Evolutionary conservation across 2,797 vertebrate species (phyloP).

Genomic region (Alauda arvensis): DNA sequence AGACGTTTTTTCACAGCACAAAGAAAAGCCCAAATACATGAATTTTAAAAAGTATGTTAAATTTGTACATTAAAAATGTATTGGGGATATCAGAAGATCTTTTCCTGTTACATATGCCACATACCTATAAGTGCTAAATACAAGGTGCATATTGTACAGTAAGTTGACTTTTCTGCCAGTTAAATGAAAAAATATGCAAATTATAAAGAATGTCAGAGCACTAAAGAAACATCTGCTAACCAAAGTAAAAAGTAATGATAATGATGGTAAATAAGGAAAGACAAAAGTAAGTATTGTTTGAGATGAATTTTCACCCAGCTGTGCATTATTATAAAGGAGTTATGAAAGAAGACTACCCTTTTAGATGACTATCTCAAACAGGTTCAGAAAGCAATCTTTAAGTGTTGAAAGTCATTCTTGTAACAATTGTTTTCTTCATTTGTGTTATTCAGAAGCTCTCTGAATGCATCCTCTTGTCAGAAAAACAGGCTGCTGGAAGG

Average conservation of each 20-base stretch:
- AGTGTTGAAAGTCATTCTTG: background rate
- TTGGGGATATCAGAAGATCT: background rate
- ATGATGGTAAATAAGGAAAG: constrained; percentile 65
- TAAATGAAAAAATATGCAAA: constrained; percentile 73
- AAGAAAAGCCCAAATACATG: constrained; percentile 26
- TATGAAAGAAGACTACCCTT: constrained; percentile 24
- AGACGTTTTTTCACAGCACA: constrained; percentile 10
- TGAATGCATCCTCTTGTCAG: background rate
- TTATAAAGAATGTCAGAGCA: constrained; percentile 69
- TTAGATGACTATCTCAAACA: background rate
- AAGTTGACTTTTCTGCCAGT: constrained; percentile 45
- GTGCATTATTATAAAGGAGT: constrained; percentile 10
- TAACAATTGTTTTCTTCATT: constrained; percentile 1
- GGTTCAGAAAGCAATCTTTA: constrained; percentile 20
- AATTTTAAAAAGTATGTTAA: constrained; percentile 36
- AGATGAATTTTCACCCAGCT: constrained; percentile 62
- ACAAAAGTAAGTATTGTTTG: constrained; percentile 63
- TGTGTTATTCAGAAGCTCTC: background rate
- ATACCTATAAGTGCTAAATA: background rate
- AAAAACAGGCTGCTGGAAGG: background rate
- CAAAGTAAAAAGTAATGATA: constrained; percentile 66
- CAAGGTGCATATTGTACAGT: constrained; percentile 38
- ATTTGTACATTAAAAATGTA: background rate
- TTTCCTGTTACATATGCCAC: background rate
- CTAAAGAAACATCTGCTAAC: constrained; percentile 76